Evolutionary conservation across 2,797 vertebrate species (phyloP).

Genomic region (Gallinago solitaria): DNA sequence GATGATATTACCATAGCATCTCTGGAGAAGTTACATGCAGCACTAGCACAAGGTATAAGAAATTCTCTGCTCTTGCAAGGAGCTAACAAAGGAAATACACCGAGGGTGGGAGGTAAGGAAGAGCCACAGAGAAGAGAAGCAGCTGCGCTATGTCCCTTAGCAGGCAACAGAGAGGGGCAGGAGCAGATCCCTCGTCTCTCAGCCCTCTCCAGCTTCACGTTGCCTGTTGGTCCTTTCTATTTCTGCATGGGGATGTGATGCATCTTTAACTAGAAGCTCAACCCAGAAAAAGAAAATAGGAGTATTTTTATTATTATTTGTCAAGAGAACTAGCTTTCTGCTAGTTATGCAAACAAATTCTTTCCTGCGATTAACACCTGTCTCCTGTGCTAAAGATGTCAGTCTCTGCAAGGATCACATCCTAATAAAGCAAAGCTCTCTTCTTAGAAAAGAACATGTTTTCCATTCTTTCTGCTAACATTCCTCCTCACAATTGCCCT

Average conservation of each 20-base stretch:
- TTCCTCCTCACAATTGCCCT: constrained; percentile 25
- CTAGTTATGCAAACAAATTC: background rate
- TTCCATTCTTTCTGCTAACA: background rate
- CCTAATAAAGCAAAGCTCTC: constrained; percentile 8
- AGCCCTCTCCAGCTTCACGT: background rate
- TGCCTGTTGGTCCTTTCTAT: background rate
- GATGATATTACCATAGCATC: background rate
- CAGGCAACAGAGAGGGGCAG: background rate
- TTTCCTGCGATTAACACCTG: background rate
- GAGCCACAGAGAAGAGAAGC: background rate
- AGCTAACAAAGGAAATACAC: constrained; percentile 3
- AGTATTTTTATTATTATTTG: background rate
- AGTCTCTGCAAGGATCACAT: background rate
- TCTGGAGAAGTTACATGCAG: background rate
- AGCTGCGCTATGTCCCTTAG: background rate
- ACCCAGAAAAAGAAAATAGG: background rate
- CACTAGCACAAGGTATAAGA: background rate
- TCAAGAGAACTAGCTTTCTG: background rate
- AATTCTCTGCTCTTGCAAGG: background rate
- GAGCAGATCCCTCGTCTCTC: background rate
- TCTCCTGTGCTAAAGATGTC: background rate
- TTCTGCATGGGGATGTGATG: background rate
- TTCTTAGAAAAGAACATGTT: background rate
- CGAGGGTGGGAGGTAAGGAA: background rate
- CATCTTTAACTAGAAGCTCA: background rate